Percentiles rank a stretch among this genome's conserved stretches.
Conservation (phyloP, 2,113 vertebrate species). For the Gymnobelideus leadbeateri region DNA sequence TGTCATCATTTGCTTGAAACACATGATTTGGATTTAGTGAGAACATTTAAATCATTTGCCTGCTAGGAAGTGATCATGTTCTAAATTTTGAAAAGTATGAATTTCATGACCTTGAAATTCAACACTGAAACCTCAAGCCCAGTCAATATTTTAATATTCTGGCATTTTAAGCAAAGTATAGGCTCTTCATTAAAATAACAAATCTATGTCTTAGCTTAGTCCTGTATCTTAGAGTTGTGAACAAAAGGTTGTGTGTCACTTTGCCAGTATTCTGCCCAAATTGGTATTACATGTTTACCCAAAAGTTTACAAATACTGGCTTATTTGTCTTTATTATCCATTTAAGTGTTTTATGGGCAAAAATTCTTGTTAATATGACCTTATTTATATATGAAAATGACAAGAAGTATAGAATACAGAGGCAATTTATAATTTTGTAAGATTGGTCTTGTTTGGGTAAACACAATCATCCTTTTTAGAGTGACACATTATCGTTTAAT, state of each 20-base stretch:
- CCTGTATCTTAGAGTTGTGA: background rate
- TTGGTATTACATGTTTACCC: background rate
- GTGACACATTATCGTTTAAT: too few species aligned
- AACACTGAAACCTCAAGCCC: conserved; percentile 3
- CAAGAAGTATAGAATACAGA: background rate
- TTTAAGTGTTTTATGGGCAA: background rate
- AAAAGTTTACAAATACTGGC: background rate
- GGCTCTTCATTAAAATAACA: conserved; percentile 25
- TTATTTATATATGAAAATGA: background rate
- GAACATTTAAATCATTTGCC: conserved; percentile 35
- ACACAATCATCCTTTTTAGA: background rate
- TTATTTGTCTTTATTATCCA: background rate
- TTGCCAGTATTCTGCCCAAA: background rate
- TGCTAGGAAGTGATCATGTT: background rate
- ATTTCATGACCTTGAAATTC: conserved; percentile 6
- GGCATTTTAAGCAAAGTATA: background rate
- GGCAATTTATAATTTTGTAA: background rate
- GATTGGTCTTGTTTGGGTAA: background rate
- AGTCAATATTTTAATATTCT: conserved; percentile 4
- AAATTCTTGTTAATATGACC: background rate
- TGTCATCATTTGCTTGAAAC: conserved; percentile 48
- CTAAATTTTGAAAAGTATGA: conserved; percentile 20
- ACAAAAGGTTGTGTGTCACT: background rate
- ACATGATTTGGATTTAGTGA: background rate
- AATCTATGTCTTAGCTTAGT: background rate